phyloP scores from a whole-genome alignment of 2,797 vertebrate species.

The Euphonia xanthogaster region DNA sequence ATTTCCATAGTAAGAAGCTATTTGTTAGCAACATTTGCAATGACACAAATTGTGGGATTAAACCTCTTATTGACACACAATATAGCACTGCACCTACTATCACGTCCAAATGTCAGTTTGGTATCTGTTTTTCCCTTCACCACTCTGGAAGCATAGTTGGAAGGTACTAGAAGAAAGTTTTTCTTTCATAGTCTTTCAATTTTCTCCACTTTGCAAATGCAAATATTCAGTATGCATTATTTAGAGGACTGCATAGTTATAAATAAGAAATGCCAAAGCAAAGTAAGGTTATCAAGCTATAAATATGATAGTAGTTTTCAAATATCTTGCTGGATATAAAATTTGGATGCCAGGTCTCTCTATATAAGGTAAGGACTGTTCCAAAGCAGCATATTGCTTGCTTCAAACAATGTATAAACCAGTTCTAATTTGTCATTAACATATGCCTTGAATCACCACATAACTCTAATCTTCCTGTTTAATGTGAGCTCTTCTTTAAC shows the following conservation, averaged over 20 bases:
- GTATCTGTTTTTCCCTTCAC: neutral
- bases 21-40: neutral
- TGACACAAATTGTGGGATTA: neutral
- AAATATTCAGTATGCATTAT: slow-evolving; percentile 38
- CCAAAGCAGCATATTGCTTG: neutral
- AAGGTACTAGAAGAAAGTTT: neutral
- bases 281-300: slow-evolving; percentile 8
- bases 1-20: neutral
- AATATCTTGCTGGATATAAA: neutral
- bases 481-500: neutral
- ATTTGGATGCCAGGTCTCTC: neutral
- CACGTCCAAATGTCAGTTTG: neutral
- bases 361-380: neutral
- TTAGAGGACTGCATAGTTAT: slow-evolving; percentile 2
- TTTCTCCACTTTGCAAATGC: neutral
- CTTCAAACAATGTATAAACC: neutral
- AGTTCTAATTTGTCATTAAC: neutral
- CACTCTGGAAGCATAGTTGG: neutral
- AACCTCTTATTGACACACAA: fast-evolving
- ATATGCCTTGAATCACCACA: fast-evolving
- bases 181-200: neutral
- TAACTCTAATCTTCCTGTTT: neutral
- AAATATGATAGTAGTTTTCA: slow-evolving; percentile 11
- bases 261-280: slow-evolving; percentile 34
- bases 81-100: neutral